A percentile compares a stretch with the other conserved stretches of the same genome.
phyloP scores from a whole-genome alignment of 2,888 invertebrate species.

The Heterodera filipjevi region DNA sequence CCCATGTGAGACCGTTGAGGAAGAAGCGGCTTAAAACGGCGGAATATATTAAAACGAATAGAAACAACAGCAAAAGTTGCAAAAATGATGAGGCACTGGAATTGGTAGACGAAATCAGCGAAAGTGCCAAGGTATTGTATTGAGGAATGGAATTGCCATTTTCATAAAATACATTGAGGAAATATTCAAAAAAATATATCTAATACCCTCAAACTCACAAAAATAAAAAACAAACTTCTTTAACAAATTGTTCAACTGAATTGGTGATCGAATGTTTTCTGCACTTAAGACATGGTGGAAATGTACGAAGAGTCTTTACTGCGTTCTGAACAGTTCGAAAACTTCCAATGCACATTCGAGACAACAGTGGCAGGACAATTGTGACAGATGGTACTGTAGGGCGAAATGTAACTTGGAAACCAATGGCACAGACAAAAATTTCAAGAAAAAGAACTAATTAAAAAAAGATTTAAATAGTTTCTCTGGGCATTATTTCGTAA shows the following conservation, averaged over 20 bases:
- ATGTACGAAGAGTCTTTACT: constrained; percentile 8
- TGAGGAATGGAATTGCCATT: neutral
- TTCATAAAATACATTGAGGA: neutral
- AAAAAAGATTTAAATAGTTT: too few relatives aligned
- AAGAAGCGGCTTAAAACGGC: neutral
- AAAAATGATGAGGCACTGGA: constrained; percentile 26
- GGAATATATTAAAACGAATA: neutral
- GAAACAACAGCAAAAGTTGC: neutral
- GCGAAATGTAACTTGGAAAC: too few relatives aligned
- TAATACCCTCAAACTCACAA: too few relatives aligned
- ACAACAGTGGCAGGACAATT: constrained; percentile 35
- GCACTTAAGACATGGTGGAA: constrained; percentile 17
- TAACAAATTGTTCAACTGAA: too few relatives aligned
- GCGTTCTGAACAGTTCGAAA: neutral
- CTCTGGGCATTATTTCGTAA: too few relatives aligned
- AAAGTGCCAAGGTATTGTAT: constrained; percentile 35
- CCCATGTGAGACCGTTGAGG: constrained; percentile 19
- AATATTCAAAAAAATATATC: neutral
- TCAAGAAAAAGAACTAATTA: neutral
- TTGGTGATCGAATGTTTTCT: neutral
- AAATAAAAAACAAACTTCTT: too few relatives aligned
- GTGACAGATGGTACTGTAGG: neutral
- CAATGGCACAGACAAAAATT: neutral
- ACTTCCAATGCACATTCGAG: constrained; percentile 46
- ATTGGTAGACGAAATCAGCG: constrained; percentile 36